These are phyloP conservation scores for Carlito syrichta DNA, from an alignment of 2,113 vertebrate genomes.

Conservation along the genomic window DNA sequence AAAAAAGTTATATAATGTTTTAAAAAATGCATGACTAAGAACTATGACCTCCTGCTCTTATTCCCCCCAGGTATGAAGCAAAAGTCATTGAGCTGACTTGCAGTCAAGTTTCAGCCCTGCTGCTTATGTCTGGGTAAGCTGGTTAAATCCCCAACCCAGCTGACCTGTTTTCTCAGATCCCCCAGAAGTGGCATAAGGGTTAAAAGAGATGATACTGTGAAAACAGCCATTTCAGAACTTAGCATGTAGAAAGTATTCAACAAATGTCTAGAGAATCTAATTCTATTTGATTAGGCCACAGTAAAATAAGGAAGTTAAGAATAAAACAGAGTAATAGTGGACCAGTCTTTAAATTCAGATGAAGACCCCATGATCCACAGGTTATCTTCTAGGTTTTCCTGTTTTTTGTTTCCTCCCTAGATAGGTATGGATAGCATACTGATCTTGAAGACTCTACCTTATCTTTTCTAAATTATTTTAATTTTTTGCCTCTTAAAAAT, in stretches of 20 bases:
- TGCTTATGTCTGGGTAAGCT: not conserved
- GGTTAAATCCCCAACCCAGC: not conserved
- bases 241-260: not conserved
- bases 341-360: not conserved
- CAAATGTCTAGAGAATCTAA: not conserved
- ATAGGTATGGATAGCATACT: not conserved
- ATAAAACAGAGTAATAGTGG: not conserved
- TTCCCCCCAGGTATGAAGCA: not conserved
- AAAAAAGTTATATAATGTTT: no score
- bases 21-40: not conserved
- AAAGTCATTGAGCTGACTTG: not conserved
- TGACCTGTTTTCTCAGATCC: not conserved
- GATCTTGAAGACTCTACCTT: not conserved
- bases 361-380: not conserved
- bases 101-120: not conserved
- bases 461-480: not conserved
- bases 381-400: not conserved
- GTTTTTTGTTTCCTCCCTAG: not conserved
- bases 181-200: not conserved
- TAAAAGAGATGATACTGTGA: not conserved
- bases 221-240: conserved; percentile 14
- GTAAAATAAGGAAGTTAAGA: not conserved
- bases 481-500: not conserved
- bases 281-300: not conserved
- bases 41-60: not conserved